phyloP scores from a whole-genome alignment of 2,113 vertebrate genomes.

The Lanius collurio region DNA sequence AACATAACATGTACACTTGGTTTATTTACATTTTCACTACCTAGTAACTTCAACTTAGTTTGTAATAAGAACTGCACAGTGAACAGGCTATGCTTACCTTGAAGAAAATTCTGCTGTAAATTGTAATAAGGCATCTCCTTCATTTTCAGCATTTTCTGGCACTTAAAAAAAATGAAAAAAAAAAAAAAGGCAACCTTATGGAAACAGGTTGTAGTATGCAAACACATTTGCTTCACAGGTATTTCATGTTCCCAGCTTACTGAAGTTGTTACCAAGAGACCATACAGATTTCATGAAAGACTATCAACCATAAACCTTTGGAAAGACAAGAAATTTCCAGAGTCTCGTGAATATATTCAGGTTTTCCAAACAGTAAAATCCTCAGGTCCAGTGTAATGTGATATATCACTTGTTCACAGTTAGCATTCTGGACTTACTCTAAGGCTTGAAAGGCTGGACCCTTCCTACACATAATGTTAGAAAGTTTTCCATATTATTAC shows the following conservation, averaged over 20 bases:
- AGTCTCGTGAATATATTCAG: background rate
- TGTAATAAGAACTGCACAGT: conserved; percentile 17
- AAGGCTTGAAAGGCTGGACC: background rate
- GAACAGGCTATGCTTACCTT: conserved; percentile 78
- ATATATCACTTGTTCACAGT: background rate
- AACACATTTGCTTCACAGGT: conserved; percentile 25
- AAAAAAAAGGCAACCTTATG: conserved; percentile 39
- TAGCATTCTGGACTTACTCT: background rate
- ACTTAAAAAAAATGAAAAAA: conserved; percentile 75
- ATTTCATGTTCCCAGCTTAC: background rate
- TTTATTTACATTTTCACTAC: background rate
- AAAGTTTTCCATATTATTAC: background rate
- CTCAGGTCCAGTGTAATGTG: background rate
- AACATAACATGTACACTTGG: background rate
- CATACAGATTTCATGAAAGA: background rate
- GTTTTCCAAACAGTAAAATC: background rate
- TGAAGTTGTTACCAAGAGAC: background rate
- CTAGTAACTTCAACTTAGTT: background rate
- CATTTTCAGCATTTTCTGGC: conserved; percentile 98
- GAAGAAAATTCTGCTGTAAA: conserved; percentile 99
- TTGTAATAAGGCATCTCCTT: conserved; percentile 98
- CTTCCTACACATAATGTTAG: background rate
- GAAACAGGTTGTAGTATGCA: conserved; percentile 49
- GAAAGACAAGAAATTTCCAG: background rate
- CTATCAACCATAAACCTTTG: background rate